Conservation (phyloP, 1,140 invertebrate genomes). For the Steinernema feltiae region DNA sequence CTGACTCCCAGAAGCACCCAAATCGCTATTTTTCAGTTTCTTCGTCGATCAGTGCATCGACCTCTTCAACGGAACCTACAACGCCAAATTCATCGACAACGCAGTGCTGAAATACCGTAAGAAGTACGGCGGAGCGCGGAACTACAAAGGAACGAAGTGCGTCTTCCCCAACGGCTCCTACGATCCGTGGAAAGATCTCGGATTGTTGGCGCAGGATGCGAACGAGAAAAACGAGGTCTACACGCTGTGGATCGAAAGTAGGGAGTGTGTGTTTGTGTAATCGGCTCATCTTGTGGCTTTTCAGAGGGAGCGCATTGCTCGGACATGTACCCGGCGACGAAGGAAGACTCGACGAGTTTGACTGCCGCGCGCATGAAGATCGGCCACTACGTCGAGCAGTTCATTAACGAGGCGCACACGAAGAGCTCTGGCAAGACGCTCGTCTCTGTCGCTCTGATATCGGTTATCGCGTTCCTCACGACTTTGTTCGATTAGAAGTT, state of each 20-base stretch:
- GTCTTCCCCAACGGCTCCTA: constrained; percentile 33
- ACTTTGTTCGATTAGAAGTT: too few relatives aligned
- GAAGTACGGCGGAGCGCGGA: constrained; percentile 70
- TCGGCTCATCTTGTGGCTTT: too few relatives aligned
- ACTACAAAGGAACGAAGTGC: constrained; percentile 61
- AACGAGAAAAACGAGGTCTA: background rate
- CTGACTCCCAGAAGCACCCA: too few relatives aligned
- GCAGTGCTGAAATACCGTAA: constrained; percentile 25
- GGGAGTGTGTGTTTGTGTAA: too few relatives aligned
- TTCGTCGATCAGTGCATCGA: constrained; percentile 72
- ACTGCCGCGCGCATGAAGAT: background rate
- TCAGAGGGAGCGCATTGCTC: constrained; percentile 4
- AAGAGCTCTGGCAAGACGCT: too few relatives aligned
- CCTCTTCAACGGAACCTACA: constrained; percentile 69
- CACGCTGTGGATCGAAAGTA: background rate
- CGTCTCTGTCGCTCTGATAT: too few relatives aligned
- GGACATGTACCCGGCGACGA: too few relatives aligned
- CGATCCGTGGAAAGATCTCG: constrained; percentile 31
- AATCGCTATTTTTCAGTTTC: too few relatives aligned
- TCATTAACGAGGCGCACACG: too few relatives aligned
- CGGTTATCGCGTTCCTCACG: too few relatives aligned
- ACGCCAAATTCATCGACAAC: constrained; percentile 68
- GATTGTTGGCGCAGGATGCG: background rate
- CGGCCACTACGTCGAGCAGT: background rate
- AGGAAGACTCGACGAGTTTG: too few relatives aligned